These are phyloP conservation scores for Drosophila anceps DNA, from an alignment of 2,888 invertebrate species.

Conservation along the genomic window DNA sequence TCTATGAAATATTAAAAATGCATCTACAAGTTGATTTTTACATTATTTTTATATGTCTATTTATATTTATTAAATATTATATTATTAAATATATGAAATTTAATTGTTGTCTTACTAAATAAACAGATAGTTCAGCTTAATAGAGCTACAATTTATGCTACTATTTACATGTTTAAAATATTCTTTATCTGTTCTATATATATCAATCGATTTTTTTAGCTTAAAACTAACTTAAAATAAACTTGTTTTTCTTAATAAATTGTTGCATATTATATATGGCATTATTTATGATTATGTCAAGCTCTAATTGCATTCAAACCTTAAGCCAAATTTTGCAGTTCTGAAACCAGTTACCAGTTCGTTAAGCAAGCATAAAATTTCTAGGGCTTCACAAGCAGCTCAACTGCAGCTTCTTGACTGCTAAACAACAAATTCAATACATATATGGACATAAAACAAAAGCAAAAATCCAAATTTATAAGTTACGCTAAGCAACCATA, in stretches of 20 bases:
- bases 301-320: neutral
- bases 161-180: neutral
- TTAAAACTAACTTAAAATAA: neutral
- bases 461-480: neutral
- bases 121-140: neutral
- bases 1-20: neutral
- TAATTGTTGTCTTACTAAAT: neutral
- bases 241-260: neutral
- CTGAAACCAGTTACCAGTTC: neutral
- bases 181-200: neutral
- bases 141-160: neutral
- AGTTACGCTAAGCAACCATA: neutral
- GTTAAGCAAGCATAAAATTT: neutral
- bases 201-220: neutral
- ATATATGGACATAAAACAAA: too few species aligned
- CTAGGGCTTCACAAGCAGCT: neutral
- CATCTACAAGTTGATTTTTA: neutral
- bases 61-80: neutral
- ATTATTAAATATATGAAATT: neutral
- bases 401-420: neutral
- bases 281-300: neutral
- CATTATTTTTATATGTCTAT: neutral
- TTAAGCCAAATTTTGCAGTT: neutral
- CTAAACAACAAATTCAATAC: neutral
- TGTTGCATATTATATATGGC: neutral